Base-by-base conservation (phyloP, 1,140 invertebrate genomes). In the Ladona fulva region DNA sequence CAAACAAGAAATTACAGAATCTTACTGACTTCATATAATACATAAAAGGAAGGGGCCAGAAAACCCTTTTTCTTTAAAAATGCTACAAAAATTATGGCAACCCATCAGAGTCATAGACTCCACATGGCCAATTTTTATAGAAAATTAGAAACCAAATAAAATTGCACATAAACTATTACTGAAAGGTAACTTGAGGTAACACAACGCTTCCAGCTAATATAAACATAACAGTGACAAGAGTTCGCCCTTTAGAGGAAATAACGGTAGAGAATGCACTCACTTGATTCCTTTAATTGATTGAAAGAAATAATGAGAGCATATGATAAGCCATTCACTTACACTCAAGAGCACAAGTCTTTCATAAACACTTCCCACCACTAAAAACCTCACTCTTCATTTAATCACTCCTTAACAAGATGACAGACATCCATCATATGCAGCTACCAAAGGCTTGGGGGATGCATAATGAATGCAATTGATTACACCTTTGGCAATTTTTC, bases 101-200 rank as follows among this genome's bases (percentile, higher is more conserved):
- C n/a, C 52, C 52, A 66, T 16, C 3, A 66, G 52, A 66, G 12
- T 66, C 5, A 5, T n/a, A n/a, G n/a, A n/a, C n/a, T n/a, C n/a
- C n/a, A n/a, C n/a, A 19, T 66, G n/a, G 52, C 52, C 29, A 66
- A 16, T 66, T 22, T 66, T 66, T 19, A 66, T 66, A 3, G 14
- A 16, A 66, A 16, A 19, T 66, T 19, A 66, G 52, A 66, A 66
- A 66, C n/a, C 52, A 16, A 66, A 66, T 22, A 66, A 66, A 66
- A 66, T 66, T 66, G 52, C 52, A 66, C n/a, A 19, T 19, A 66
- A 66, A 22, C 52, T 19, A 66, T 66, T 19, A 16, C 16, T 66
- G 52, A 22, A 66, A 66, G 52, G 52, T 66, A 66, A 66, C 52
- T 66, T 66, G 52, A 66, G 52, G 52, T 66, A 66, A 66, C 52